Conservation (phyloP, 2,113 vertebrate species). For the Serinus canaria region DNA sequence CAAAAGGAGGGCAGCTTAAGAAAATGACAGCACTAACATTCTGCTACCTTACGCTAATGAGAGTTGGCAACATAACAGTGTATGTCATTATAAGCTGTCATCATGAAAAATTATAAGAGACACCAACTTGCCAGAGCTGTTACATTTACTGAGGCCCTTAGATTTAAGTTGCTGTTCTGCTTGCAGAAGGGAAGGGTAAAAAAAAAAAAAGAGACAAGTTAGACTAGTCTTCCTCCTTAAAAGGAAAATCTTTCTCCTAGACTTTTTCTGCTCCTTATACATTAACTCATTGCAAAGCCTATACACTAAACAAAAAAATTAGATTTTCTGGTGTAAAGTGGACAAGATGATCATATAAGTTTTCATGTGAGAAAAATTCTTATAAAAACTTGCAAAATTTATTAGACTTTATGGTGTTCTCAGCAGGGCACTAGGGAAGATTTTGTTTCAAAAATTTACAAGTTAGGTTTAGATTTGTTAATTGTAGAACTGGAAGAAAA, state of each 20-base stretch:
- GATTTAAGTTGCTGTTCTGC: background rate
- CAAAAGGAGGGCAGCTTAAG: background rate
- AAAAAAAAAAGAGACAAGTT: background rate
- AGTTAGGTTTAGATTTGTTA: background rate
- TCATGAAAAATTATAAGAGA: slow-evolving; percentile 48
- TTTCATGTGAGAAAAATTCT: background rate
- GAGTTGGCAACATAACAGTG: slow-evolving; percentile 29
- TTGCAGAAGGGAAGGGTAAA: background rate
- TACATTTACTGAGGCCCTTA: background rate
- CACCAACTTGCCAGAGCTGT: slow-evolving; percentile 1
- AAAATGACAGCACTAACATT: slow-evolving; percentile 25
- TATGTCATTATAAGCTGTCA: slow-evolving; percentile 48
- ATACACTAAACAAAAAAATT: background rate
- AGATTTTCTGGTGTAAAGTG: background rate
- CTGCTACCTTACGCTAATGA: slow-evolving; percentile 22
- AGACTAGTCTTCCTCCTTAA: background rate
- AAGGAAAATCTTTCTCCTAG: background rate
- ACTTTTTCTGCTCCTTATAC: background rate
- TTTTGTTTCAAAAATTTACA: background rate
- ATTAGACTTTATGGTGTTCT: background rate
- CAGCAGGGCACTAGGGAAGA: background rate
- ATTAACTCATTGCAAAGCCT: background rate
- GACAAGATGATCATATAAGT: background rate
- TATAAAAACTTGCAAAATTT: background rate
- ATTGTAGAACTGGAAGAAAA: background rate